A percentile compares a stretch with the other conserved stretches of the same genome.
phyloP scores from a whole-genome alignment of 2,888 invertebrate species.

The Girardia tigrina region DNA sequence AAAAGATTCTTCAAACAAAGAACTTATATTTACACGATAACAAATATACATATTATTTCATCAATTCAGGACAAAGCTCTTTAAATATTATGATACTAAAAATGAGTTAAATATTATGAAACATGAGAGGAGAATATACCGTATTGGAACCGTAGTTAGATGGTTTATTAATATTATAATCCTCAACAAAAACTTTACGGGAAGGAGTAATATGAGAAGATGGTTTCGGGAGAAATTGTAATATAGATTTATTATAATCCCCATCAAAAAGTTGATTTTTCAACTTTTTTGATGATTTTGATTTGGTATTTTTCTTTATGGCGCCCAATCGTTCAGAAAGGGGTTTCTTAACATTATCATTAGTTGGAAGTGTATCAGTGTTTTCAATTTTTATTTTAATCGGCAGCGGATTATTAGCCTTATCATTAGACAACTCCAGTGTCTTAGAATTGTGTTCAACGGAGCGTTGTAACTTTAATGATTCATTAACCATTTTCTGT shows the following conservation, averaged over 20 bases:
- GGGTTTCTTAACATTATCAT: background rate
- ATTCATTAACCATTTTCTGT: background rate
- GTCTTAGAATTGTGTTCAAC: background rate
- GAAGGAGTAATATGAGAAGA: slow-evolving; percentile 18
- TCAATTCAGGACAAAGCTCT: background rate
- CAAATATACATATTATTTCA: background rate
- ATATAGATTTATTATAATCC: slow-evolving; percentile 15
- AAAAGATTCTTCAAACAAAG: background rate
- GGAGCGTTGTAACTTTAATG: background rate
- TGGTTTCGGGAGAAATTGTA: slow-evolving; percentile 19
- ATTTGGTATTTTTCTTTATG: slow-evolving; percentile 12
- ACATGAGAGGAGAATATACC: background rate
- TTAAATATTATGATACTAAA: background rate
- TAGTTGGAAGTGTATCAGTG: background rate
- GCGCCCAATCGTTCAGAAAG: slow-evolving; percentile 15
- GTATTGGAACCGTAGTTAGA: background rate
- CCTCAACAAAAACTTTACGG: slow-evolving; percentile 1
- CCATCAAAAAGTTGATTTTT: slow-evolving; percentile 20
- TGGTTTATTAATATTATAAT: background rate
- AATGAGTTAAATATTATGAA: background rate
- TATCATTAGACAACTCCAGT: background rate
- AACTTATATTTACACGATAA: slow-evolving; percentile 13
- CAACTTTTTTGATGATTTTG: slow-evolving; percentile 20
- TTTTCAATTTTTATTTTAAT: slow-evolving; percentile 4
- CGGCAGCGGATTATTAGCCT: slow-evolving; percentile 3